Base-by-base conservation (phyloP, 2,888 invertebrate genomes). In the Aphrophora alni region DNA sequence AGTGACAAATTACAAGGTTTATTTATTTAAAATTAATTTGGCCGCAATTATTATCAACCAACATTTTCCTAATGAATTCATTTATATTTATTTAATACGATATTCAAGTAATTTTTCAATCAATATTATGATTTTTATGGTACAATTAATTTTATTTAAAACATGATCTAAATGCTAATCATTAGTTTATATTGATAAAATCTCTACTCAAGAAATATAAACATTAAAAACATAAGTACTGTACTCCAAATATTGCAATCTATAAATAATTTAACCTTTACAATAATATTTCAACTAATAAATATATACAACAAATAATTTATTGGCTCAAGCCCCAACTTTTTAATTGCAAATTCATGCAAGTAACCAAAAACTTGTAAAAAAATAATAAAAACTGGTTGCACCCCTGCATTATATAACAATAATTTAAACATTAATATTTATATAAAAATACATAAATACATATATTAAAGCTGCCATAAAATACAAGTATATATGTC, bases 251-350 rank as follows among this genome's bases (percentile, higher is more conserved):
- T 3, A 21, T 59, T 59, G 59, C n/a, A 21, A 59, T 59, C 59
- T 59, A 59, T 59, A 59, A 59, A 59, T 59, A 59, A 59, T 44
- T 44, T 59, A 59, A 59, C 21, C 59, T 59, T 59, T 59, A 59
- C 59, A 59, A 21, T 33, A 33, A 5, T 21, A 59, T 21, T 1
- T 59, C 10, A 59, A 59, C 59, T 21, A 59, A 59, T 59, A 59
- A 59, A 21, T 59, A 59, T 59, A 59, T 21, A 59, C 59, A 59
- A 4, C 10, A 59, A 59, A 59, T 59, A 59, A 59, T 21, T 44
- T 44, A 14, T 14, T 14, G 44, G 44, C 14, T 44, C 12, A 3
- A 1, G 12, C 17, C 33, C 44, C 14, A 14, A 44, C 44, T 44
- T 33, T 33, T 33, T 5, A 59, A 5, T 59, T 59, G 59, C 5